A percentile compares a stretch with the other conserved stretches of the same genome.
Evolutionary conservation across 23 tunicate species (phyloP).

Genomic region (Aplidium turbinatum): DNA sequence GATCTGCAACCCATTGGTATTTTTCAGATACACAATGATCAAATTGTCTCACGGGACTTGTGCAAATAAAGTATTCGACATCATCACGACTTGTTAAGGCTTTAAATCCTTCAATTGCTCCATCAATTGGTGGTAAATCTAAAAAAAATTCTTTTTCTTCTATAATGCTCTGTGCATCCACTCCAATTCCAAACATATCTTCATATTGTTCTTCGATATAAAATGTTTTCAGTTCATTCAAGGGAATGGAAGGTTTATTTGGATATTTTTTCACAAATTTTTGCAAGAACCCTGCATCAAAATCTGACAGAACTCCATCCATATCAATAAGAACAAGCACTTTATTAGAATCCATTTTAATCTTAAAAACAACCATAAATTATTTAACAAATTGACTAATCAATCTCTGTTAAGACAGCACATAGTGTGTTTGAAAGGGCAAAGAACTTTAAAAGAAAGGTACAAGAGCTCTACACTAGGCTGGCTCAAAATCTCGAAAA

Average conservation of each 20-base stretch:
- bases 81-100: neutral
- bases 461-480: too few relatives aligned
- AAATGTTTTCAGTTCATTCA: constrained; percentile 7
- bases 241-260: constrained; percentile 3
- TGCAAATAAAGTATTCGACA: constrained; percentile 20
- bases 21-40: constrained; percentile 22
- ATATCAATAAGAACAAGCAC: constrained; percentile 20
- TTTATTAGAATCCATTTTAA: neutral
- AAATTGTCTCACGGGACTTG: constrained; percentile 12
- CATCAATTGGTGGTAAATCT: constrained; percentile 16
- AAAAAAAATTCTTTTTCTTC: constrained; percentile 16
- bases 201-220: constrained; percentile 11
- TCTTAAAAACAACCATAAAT: too few relatives aligned
- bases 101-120: constrained; percentile 6
- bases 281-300: constrained; percentile 26
- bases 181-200: constrained; percentile 1
- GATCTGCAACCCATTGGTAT: constrained; percentile 3
- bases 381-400: neutral
- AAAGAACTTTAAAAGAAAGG: too few relatives aligned
- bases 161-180: constrained; percentile 12
- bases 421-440: too few relatives aligned
- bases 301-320: constrained; percentile 30
- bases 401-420: too few relatives aligned
- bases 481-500: too few relatives aligned
- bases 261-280: constrained; percentile 9